These are phyloP conservation scores for Penaeus japonicus DNA, from an alignment of 1,140 invertebrate species.

Conservation along the genomic window DNA sequence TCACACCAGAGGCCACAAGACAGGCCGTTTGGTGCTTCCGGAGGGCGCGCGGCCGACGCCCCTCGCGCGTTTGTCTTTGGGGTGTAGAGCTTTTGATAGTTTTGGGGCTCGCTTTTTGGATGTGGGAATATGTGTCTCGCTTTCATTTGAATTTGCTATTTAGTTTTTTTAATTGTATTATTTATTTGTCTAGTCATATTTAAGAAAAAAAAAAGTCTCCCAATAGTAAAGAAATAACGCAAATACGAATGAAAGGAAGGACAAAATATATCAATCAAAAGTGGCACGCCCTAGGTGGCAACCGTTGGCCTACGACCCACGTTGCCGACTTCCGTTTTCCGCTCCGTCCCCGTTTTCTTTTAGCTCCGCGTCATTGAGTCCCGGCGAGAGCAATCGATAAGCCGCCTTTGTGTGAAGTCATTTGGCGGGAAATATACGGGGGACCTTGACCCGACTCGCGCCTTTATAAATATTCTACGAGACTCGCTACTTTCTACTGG, in stretches of 20 bases:
- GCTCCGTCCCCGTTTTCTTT: constrained; percentile 31
- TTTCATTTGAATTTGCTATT: too few species aligned
- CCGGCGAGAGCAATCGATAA: constrained; percentile 35
- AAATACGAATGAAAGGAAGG: too few species aligned
- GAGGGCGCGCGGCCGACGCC: constrained; percentile 11
- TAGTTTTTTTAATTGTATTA: too few species aligned
- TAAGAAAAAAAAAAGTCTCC: too few species aligned
- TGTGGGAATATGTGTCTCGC: too few species aligned
- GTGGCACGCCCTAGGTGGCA: neutral
- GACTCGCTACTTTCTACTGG: too few species aligned
- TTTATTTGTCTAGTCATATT: too few species aligned
- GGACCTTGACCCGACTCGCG: neutral
- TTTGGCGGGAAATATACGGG: constrained; percentile 32
- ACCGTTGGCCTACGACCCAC: neutral
- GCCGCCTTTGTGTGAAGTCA: constrained; percentile 45
- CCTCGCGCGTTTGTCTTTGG: neutral
- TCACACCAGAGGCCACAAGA: constrained; percentile 35
- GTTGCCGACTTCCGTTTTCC: constrained; percentile 37
- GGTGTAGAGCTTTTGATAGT: too few species aligned
- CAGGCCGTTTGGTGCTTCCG: constrained; percentile 22
- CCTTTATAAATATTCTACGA: neutral
- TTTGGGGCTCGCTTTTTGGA: too few species aligned
- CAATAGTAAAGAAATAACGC: too few species aligned
- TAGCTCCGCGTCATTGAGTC: constrained; percentile 20
- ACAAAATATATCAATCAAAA: neutral